Evolutionary conservation across 2,113 vertebrate species (phyloP), one percentile per base, ranked within the genome.

Genomic region (Plecotus auritus): DNA sequence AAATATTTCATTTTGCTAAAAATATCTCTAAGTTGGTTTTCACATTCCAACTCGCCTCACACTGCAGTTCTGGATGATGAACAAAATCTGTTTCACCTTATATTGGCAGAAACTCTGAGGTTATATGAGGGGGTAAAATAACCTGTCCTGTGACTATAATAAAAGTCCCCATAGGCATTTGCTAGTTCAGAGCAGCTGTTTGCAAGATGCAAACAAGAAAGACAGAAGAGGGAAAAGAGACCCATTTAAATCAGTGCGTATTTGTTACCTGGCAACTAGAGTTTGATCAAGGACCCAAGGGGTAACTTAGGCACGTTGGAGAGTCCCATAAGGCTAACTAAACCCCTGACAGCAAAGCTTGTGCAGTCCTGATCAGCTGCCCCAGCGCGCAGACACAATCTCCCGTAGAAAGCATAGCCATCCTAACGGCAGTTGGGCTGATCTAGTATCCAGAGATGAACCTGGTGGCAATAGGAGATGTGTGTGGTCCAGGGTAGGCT

Each of bases 1-100:
- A 94, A 96, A 96, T 95, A 94, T 72, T 93, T 76, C 92, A 76
- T 78, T 89, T 83, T 90, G 78, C 93, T 97, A 97, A 97, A 97
- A 97, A 96, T 96, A 95, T 13, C 81, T 90, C 76, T n/a, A 32
- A 45, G 83, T 83, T 86, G 74, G 59, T 92, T 80, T 92, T 49
- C 91, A 66, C 88, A 81, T 95, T 95, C 93, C 95, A 93, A 49
- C 42, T 85, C 32, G 12, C n/a, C 61, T 40, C 35, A 22, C 30
- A 20, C 35, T 23, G 7, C 74, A 64, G 22, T 76, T 47, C 28
- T 54, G n/a, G 22, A 26, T 32, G 45, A 88, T 37, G 40, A 78
- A 61, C 10, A 81, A 72, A 80, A 94, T 67, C 28, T 54, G 70
- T 45, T 94, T 82, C 5, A 2, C 49, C 32, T 40, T 37, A 1